These are phyloP conservation scores for Caenorhabditis sp. DNA, from an alignment of 2,888 invertebrate genomes.

Conservation along the genomic window DNA sequence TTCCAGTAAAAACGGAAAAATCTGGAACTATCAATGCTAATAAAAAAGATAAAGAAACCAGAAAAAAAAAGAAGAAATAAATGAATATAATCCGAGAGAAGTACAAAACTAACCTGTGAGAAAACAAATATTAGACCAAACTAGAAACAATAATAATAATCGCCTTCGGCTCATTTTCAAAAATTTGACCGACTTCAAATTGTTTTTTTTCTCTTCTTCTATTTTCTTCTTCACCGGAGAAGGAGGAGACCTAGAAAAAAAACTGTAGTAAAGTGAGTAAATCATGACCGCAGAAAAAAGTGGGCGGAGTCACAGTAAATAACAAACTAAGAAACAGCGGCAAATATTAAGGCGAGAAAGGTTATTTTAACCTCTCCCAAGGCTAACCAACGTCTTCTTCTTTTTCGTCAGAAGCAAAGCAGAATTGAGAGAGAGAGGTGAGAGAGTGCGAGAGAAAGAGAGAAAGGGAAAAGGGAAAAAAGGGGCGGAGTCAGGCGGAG, in stretches of 20 bases:
- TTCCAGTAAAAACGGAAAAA: too few relatives aligned
- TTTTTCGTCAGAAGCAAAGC: not conserved
- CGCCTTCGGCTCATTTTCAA: not conserved
- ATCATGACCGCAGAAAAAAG: not conserved
- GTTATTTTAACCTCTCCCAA: not conserved
- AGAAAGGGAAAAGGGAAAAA: slow-evolving; percentile 15
- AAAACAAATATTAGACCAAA: not conserved
- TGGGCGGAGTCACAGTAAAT: not conserved
- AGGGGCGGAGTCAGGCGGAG: slow-evolving; percentile 22
- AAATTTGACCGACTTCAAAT: not conserved
- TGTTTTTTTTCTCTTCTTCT: too few relatives aligned
- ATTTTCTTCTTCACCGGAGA: too few relatives aligned
- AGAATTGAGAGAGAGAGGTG: too few relatives aligned
- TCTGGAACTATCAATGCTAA: too few relatives aligned
- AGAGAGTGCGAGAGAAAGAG: slow-evolving; percentile 5
- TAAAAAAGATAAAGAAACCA: too few relatives aligned
- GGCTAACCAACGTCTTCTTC: not conserved
- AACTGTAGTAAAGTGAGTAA: too few relatives aligned
- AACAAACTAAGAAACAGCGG: not conserved
- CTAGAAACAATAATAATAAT: not conserved
- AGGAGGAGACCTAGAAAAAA: not conserved
- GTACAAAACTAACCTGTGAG: not conserved
- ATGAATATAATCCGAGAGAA: not conserved
- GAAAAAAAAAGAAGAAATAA: too few relatives aligned
- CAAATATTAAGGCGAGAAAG: not conserved